phyloP scores from a whole-genome alignment of 1,140 invertebrate genomes.

The Drosophila grimshawi region DNA sequence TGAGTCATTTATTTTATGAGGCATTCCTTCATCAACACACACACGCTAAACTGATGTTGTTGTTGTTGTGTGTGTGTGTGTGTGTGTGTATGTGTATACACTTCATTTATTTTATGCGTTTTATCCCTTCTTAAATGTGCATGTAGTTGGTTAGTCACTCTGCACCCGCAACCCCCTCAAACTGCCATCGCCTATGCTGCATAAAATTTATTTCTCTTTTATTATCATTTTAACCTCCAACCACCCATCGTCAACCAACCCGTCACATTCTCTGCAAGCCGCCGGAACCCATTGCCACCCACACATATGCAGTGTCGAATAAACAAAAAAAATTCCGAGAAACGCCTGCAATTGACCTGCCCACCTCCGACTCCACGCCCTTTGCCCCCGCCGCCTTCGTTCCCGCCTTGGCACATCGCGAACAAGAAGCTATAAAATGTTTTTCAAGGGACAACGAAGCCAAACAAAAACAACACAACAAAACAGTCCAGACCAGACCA shows the following conservation, averaged over 20 bases:
- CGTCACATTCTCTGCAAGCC: background rate
- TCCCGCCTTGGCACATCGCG: background rate
- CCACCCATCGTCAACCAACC: no score
- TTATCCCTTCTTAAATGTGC: conserved; percentile 65
- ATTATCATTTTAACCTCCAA: conserved; percentile 67
- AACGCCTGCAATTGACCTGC: conserved; percentile 77
- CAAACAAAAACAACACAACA: conserved; percentile 26
- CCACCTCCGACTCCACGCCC: background rate
- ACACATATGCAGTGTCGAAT: conserved; percentile 34
- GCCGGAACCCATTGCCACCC: conserved; percentile 11
- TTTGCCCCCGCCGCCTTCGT: background rate
- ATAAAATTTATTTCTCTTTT: conserved; percentile 81
- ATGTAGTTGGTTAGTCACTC: conserved; percentile 75
- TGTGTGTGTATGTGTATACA: conserved; percentile 32
- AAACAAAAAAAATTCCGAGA: conserved; percentile 68
- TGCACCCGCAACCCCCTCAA: conserved; percentile 26
- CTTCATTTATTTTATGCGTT: conserved; percentile 78
- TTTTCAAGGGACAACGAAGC: conserved; percentile 53
- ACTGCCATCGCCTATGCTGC: conserved; percentile 51
- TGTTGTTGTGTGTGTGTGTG: conserved; percentile 7
- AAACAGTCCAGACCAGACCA: conserved; percentile 10
- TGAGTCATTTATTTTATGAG: conserved; percentile 63
- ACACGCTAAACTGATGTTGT: background rate
- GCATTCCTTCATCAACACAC: conserved; percentile 50
- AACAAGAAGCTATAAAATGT: conserved; percentile 58